phyloP scores from a whole-genome alignment of 2,888 invertebrate genomes.

The Pomacea canaliculata region DNA sequence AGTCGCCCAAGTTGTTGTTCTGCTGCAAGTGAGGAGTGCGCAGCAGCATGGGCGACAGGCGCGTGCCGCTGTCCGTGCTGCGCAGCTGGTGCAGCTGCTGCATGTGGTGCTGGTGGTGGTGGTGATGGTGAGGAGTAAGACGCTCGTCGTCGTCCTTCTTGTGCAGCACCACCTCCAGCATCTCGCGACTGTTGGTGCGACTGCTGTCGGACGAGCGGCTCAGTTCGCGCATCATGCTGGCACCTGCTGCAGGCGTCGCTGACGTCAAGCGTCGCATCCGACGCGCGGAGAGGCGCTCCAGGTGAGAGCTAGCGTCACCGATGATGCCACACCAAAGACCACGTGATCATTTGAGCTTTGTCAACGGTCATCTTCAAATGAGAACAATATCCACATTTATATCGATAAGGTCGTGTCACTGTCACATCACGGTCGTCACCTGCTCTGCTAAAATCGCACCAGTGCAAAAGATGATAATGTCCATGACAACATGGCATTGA shows the following conservation, averaged over 20 bases:
- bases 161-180: constrained; percentile 58
- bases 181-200: constrained; percentile 48
- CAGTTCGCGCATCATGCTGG: constrained; percentile 38
- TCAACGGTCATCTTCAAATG: no score
- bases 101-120: constrained; percentile 19
- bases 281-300: not conserved
- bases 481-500: no score
- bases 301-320: not conserved
- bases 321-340: not conserved
- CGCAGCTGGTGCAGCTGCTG: constrained; percentile 23
- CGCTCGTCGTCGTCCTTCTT: constrained; percentile 45
- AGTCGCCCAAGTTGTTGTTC: constrained; percentile 38
- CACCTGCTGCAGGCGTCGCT: not conserved
- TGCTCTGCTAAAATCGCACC: no score
- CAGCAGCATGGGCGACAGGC: constrained; percentile 22
- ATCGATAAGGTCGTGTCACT: no score
- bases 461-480: no score
- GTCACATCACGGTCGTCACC: no score
- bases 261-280: not conserved
- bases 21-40: constrained; percentile 14
- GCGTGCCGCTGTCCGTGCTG: constrained; percentile 15
- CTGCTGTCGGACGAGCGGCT: constrained; percentile 45
- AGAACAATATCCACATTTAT: no score
- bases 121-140: constrained; percentile 11
- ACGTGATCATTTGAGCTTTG: no score